These are phyloP conservation scores for Muraenolepis orangiensis DNA, from an alignment of 2,797 vertebrate species.

Conservation along the genomic window DNA sequence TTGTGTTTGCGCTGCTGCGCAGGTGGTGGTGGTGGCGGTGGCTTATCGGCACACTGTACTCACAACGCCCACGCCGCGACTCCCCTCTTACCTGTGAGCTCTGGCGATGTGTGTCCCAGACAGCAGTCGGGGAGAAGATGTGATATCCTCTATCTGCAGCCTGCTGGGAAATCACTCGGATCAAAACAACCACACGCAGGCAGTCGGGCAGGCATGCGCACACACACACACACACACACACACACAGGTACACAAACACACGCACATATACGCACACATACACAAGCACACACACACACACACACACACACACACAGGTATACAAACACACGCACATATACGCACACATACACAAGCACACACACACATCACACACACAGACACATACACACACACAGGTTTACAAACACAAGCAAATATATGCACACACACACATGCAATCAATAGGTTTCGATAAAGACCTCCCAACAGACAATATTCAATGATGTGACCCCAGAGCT, in stretches of 20 bases:
- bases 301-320: not conserved
- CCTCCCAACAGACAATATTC: not conserved
- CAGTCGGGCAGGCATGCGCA: too few species aligned
- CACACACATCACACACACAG: too few species aligned
- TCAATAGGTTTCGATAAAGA: not conserved
- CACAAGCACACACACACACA: not conserved
- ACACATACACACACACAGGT: too few species aligned
- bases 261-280: not conserved
- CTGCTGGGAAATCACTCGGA: constrained; percentile 72
- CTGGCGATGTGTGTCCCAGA: constrained; percentile 71
- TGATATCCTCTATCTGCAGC: constrained; percentile 63
- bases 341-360: too few species aligned
- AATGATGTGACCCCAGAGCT: not conserved
- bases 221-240: constrained; percentile 4
- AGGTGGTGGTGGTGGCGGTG: not conserved
- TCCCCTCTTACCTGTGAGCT: constrained; percentile 55
- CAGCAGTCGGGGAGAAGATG: constrained; percentile 76
- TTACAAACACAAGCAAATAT: too few species aligned
- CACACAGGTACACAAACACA: not conserved
- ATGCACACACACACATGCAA: not conserved
- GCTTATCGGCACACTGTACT: not conserved
- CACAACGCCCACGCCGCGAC: too few species aligned
- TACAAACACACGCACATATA: too few species aligned
- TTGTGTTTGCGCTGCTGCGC: too few species aligned
- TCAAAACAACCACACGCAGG: constrained; percentile 11